These are phyloP conservation scores for Scomberomorus guttatus DNA, from an alignment of 2,797 vertebrate species.

Conservation along the genomic window DNA sequence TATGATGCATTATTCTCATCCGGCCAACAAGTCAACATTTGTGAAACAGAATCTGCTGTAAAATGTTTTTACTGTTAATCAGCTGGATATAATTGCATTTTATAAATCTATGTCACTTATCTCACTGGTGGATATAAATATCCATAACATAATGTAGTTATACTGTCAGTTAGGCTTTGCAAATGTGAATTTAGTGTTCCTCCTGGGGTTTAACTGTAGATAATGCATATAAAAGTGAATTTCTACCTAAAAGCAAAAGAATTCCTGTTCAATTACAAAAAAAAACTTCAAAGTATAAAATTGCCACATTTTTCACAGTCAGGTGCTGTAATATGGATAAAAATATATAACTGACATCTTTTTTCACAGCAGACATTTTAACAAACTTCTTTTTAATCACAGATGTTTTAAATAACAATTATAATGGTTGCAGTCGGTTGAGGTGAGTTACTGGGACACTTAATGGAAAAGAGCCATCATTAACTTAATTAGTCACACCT, in stretches of 20 bases:
- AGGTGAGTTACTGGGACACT: too few relatives aligned
- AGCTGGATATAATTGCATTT: too few relatives aligned
- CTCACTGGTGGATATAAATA: not conserved
- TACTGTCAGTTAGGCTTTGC: not conserved
- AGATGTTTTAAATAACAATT: not conserved
- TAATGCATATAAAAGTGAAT: not conserved
- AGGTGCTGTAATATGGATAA: too few relatives aligned
- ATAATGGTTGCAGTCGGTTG: slow-evolving; percentile 3
- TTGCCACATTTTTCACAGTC: too few relatives aligned
- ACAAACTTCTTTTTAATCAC: not conserved
- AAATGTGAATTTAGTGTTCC: not conserved
- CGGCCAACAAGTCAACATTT: not conserved
- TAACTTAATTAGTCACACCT: too few relatives aligned
- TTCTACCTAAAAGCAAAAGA: too few relatives aligned
- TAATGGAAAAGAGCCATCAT: too few relatives aligned
- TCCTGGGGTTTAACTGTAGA: not conserved
- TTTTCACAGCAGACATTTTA: not conserved
- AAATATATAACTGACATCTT: not conserved
- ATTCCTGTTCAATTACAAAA: too few relatives aligned
- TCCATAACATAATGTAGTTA: not conserved
- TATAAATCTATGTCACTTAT: not conserved
- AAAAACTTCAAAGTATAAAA: too few relatives aligned
- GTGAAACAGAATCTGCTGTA: not conserved
- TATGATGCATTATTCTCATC: not conserved
- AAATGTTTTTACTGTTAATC: not conserved